Base-by-base conservation (phyloP, 2,113 vertebrate genomes). In the Engraulis encrasicolus region DNA sequence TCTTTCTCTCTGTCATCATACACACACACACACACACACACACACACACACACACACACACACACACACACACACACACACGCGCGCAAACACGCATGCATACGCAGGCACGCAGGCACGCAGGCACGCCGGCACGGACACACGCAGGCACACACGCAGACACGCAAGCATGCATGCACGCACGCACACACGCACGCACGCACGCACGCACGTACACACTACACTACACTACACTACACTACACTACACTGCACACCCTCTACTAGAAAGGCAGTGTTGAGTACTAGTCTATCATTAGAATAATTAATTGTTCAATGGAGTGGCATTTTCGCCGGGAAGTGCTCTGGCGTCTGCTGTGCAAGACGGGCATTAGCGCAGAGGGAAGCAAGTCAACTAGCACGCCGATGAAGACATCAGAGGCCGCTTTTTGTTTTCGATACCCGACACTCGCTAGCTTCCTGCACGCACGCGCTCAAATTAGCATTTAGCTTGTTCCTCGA, bases 281-380 rank as follows among this genome's bases (percentile, higher is more conserved):
- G 90, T 86, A 84, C 88, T 54, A 88, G 91, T 84, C 92, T 92
- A 91, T 93, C 90, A 93, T 93, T 93, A 93, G 86, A 94, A 92
- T 94, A 94, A 94, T 94, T 94, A 92, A 94, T 93, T 94, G 92
- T 93, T 93, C 91, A 92, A 90, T 92, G 90, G 90, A 95, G 94
- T 93, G 92, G 89, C 81, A 85, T 91, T 88, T 94, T 94, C 88
- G 89, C 86, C 87, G 84, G 86, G 85, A 94, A 86, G 91, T 90
- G 92, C 90, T 94, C 91, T 84, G 89, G 90, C 88, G 90, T 90
- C 92, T 92, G 91, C 91, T 91, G 91, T 90, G 58, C 58, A 90
- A 92, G 91, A 90, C 90, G 90, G 90, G 87, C 88, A 90, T 93
- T 91, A 92, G 90, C 78, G 88, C 80, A 78, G 81, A 87, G 87